A percentile compares a stretch with the other conserved stretches of the same genome.
These are phyloP conservation scores for Lasioglossum oenotherae DNA, from an alignment of 2,888 invertebrate genomes.

Conservation along the genomic window DNA sequence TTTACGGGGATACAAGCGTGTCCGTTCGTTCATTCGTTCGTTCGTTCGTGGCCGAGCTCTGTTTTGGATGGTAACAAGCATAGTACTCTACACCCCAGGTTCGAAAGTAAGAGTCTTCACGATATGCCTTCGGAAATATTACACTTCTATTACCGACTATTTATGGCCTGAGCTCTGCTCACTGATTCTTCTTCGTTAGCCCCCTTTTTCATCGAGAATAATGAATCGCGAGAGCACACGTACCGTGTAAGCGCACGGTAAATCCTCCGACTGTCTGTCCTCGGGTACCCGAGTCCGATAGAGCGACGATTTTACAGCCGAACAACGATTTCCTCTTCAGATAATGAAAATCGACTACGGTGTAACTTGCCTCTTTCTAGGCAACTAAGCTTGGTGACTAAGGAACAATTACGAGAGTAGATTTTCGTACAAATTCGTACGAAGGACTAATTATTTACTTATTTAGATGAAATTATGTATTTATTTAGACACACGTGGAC, in stretches of 20 bases:
- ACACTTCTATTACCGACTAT: slow-evolving; percentile 37
- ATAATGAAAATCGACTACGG: neutral
- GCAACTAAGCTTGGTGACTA: neutral
- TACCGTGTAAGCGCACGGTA: neutral
- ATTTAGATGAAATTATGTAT: too few species aligned
- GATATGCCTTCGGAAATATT: slow-evolving; percentile 34
- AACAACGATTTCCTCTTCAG: neutral
- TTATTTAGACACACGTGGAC: too few species aligned
- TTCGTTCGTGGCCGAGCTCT: neutral
- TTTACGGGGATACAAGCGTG: slow-evolving; percentile 28
- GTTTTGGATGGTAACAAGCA: slow-evolving; percentile 23
- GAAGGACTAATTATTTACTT: too few species aligned
- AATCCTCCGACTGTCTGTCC: neutral
- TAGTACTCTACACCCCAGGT: neutral
- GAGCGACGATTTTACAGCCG: neutral
- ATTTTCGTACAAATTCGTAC: too few species aligned
- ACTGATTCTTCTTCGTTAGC: neutral
- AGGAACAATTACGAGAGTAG: neutral
- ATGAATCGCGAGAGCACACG: slow-evolving; percentile 21
- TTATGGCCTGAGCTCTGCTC: slow-evolving; percentile 25
- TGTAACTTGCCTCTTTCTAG: neutral
- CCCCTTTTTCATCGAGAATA: slow-evolving; percentile 1
- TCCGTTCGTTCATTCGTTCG: neutral
- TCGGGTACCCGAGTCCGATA: neutral
- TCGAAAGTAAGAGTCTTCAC: slow-evolving; percentile 5